Evolutionary conservation across 35 echinoderm and acorn worm species (phyloP), one percentile per base, ranked within the genome.

Genomic region (Ptychodera flava): DNA sequence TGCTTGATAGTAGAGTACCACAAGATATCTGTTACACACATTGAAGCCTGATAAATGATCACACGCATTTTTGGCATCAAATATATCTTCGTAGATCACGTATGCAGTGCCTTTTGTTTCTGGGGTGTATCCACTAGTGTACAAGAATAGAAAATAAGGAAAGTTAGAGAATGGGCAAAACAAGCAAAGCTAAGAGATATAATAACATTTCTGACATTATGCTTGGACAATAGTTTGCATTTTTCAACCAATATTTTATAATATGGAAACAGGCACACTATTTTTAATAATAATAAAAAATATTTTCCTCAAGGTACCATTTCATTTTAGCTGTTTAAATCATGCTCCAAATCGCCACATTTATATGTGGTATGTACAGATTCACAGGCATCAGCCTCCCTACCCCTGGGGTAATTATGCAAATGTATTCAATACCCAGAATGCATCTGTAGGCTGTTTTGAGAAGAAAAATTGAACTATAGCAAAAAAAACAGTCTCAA

Each of bases 41-140:
- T 98, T 98, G 85, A 98, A 98, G 22, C 95, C 95, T 35, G 95
- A 98, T 30, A 98, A 81, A 84, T 98, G 95, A 78, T 98, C 95
- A 52, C 95, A 98, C 0, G 95, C 92, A 87, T 94, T 98, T 82
- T 98, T 98, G 76, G 95, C 92, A 91, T 98, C 92, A 86, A 98
- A 98, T 80, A 98, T 98, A 80, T 98, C 95, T 84, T 98, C 95
- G 86, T 98, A 98, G 0, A 98, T 85, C 1, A 98, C 95, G 83
- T 98, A 98, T 28, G 95, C 95, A 82, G 95, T 98, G 0, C 95
- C 95, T 82, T 94, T 98, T 78, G 95, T 98, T 85, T 98, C 95
- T 53, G 95, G 86, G 36, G 88, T 87, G 35, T 89, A 89, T n/a
- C 95, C 95, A 38, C 95, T 97, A 84, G 10, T 32, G 75, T 1